Percentiles rank a stretch among this genome's conserved stretches.
phyloP scores from a whole-genome alignment of 2,888 invertebrate species.

The Aethes cnicana region DNA sequence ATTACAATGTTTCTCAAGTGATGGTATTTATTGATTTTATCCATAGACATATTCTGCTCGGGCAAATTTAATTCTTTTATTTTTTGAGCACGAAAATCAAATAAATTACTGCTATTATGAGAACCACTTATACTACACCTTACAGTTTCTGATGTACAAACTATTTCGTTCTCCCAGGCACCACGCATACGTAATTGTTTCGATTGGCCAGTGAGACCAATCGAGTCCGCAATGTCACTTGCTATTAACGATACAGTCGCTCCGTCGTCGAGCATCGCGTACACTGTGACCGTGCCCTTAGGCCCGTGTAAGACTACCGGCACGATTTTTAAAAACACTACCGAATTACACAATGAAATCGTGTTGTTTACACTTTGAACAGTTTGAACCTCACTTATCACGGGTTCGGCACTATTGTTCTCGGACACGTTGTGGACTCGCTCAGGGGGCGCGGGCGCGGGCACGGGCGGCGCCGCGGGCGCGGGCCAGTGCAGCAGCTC shows the following conservation, averaged over 20 bases:
- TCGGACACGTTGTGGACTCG: no score
- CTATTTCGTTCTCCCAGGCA: constrained; percentile 4
- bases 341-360: no score
- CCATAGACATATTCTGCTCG: neutral
- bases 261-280: constrained; percentile 40
- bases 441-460: no score
- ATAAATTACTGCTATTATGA: neutral
- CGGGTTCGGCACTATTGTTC: no score
- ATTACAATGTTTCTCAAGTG: neutral
- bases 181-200: constrained; percentile 16
- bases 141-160: neutral
- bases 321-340: constrained; percentile 34
- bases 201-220: constrained; percentile 33
- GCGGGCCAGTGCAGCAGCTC: no score
- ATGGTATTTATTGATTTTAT: neutral
- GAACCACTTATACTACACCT: neutral
- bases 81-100: constrained; percentile 2
- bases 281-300: constrained; percentile 27
- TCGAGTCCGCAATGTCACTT: constrained; percentile 25
- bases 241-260: constrained; percentile 38
- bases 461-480: no score
- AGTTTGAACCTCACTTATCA: no score
- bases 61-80: constrained; percentile 5
- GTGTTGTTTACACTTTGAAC: no score
- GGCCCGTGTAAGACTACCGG: constrained; percentile 35